A percentile compares a stretch with the other conserved stretches of the same genome.
Conservation (phyloP, 1,140 invertebrate species). For the Nomia melanderi region DNA sequence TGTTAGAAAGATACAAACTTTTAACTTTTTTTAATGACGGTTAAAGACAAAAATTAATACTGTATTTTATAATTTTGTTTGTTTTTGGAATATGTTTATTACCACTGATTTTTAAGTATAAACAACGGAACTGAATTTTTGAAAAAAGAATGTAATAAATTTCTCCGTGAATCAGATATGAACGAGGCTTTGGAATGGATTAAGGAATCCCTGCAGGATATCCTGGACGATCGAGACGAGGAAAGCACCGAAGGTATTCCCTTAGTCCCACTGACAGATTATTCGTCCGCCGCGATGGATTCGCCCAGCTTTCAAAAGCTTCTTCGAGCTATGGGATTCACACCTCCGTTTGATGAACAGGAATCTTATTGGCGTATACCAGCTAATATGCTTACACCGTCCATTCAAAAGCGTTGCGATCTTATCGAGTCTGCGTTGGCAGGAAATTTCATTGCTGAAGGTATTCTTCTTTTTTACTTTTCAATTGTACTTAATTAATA, state of each 20-base stretch:
- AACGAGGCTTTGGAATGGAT: slow-evolving; percentile 83
- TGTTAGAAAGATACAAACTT: no score
- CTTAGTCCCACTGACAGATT: slow-evolving; percentile 84
- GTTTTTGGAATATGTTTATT: not conserved
- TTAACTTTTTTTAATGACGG: no score
- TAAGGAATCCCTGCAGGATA: slow-evolving; percentile 83
- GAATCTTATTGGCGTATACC: slow-evolving; percentile 85
- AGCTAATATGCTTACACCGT: slow-evolving; percentile 77
- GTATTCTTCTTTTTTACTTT: slow-evolving; percentile 54
- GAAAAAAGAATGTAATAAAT: not conserved
- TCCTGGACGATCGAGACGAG: slow-evolving; percentile 83
- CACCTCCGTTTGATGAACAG: slow-evolving; percentile 83
- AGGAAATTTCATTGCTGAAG: slow-evolving; percentile 73
- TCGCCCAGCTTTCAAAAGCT: slow-evolving; percentile 82
- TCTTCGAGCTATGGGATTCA: slow-evolving; percentile 82
- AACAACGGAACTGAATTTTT: not conserved
- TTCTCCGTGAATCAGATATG: slow-evolving; percentile 74
- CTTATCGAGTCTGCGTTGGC: slow-evolving; percentile 78
- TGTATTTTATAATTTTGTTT: no score
- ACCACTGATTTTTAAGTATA: no score
- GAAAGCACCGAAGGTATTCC: slow-evolving; percentile 83
- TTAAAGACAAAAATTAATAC: no score
- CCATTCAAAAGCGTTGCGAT: slow-evolving; percentile 77
- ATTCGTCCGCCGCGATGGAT: slow-evolving; percentile 83
- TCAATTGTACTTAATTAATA: no score